Percentiles rank a stretch among this genome's conserved stretches.
Conservation (phyloP, 2,113 vertebrate species). For the Mastomys natalensis region DNA sequence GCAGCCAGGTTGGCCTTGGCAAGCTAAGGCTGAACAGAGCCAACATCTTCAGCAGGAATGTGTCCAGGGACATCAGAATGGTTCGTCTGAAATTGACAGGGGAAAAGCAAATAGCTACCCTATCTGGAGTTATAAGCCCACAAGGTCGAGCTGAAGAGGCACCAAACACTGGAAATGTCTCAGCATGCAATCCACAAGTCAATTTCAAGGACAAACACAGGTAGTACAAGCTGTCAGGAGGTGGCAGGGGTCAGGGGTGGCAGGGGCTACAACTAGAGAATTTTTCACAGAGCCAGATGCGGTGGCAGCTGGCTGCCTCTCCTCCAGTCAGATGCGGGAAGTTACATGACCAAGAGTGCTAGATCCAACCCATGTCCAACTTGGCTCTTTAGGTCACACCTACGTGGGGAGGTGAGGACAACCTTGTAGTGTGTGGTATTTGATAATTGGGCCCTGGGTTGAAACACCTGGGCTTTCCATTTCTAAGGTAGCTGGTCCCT, state of each 20-base stretch:
- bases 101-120: neutral
- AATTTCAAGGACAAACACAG: neutral
- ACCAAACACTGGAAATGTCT: neutral
- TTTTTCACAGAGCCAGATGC: neutral
- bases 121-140: neutral
- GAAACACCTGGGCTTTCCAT: neutral
- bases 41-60: neutral
- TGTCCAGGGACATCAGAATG: neutral
- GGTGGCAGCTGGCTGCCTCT: neutral
- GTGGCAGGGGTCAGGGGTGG: neutral
- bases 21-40: neutral
- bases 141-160: neutral
- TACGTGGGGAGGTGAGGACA: neutral
- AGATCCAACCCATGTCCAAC: neutral
- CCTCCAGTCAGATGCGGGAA: neutral
- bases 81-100: neutral
- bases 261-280: neutral
- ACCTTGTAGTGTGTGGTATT: neutral
- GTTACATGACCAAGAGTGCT: neutral
- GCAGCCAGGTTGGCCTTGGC: neutral
- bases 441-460: neutral
- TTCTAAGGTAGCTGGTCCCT: neutral
- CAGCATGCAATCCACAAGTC: rapidly evolving
- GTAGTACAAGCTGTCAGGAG: too few relatives aligned
- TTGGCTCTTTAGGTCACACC: neutral